phyloP scores from a whole-genome alignment of 1,140 invertebrate species.

The Nasonia vitripennis region DNA sequence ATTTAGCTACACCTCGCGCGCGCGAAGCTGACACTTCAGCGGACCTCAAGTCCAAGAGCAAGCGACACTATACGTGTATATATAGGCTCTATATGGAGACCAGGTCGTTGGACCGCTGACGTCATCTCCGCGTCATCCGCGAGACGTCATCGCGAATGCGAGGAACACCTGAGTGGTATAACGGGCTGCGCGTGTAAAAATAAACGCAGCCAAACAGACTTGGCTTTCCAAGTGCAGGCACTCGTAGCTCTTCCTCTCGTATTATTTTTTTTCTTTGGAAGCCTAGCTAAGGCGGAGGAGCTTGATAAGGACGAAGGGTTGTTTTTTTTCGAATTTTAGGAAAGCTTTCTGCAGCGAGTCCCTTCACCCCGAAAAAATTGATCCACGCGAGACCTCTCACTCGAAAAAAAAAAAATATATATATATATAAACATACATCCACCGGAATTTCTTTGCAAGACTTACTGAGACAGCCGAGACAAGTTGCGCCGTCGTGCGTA shows the following conservation, averaged over 20 bases:
- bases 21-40: too few species aligned
- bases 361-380: too few species aligned
- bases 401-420: neutral
- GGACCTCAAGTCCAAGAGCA: neutral
- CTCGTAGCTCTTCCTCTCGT: too few species aligned
- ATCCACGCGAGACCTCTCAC: too few species aligned
- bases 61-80: neutral
- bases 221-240: too few species aligned
- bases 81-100: neutral
- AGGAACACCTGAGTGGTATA: neutral
- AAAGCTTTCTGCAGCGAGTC: too few species aligned
- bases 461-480: neutral
- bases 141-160: neutral
- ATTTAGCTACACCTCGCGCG: too few species aligned
- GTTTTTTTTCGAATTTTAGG: too few species aligned
- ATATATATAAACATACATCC: neutral
- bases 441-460: neutral
- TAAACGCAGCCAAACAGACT: neutral
- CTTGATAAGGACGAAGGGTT: too few species aligned
- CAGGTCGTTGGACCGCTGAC: conserved; percentile 35
- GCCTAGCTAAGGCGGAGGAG: too few species aligned
- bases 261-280: too few species aligned
- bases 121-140: neutral
- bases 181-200: neutral
- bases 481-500: neutral